A percentile compares a stretch with the other conserved stretches of the same genome.
Evolutionary conservation across 2,888 invertebrate species (phyloP).

Genomic region (Microctonus aethiopoides): DNA sequence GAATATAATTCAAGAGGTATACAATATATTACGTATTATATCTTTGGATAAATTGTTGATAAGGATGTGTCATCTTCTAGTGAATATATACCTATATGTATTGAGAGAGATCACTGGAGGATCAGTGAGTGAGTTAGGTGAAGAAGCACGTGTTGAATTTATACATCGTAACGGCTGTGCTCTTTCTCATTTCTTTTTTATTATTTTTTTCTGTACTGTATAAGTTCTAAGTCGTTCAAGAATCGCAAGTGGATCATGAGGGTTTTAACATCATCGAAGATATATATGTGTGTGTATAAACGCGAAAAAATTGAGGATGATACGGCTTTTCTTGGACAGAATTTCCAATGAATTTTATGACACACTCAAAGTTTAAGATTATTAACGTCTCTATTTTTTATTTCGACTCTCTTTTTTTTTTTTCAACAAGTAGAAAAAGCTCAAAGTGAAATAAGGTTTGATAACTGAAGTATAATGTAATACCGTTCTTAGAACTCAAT

Average conservation of each 20-base stretch:
- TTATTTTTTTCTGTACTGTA: not conserved
- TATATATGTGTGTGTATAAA: not conserved
- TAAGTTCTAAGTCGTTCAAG: not conserved
- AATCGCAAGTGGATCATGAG: not conserved
- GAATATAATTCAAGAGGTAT: not conserved
- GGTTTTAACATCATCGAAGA: not conserved
- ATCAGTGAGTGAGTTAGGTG: not conserved
- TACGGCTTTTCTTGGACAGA: constrained; percentile 8
- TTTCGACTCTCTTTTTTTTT: not conserved
- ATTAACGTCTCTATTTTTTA: not conserved
- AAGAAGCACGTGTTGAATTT: constrained; percentile 1
- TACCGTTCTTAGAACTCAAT: too few relatives aligned
- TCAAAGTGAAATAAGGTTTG: too few relatives aligned
- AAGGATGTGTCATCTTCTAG: not conserved
- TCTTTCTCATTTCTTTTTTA: too few relatives aligned
- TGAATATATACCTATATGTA: not conserved
- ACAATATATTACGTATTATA: not conserved
- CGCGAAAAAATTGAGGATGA: not conserved
- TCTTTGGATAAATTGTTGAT: not conserved
- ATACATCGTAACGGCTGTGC: not conserved
- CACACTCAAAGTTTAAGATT: not conserved
- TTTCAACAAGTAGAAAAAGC: not conserved
- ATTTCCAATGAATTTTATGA: constrained; percentile 16
- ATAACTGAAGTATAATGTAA: too few relatives aligned
- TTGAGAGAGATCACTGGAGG: not conserved